These are phyloP conservation scores for Pangasianodon hypophthalmus DNA, from an alignment of 2,113 vertebrate genomes.

Conservation along the genomic window DNA sequence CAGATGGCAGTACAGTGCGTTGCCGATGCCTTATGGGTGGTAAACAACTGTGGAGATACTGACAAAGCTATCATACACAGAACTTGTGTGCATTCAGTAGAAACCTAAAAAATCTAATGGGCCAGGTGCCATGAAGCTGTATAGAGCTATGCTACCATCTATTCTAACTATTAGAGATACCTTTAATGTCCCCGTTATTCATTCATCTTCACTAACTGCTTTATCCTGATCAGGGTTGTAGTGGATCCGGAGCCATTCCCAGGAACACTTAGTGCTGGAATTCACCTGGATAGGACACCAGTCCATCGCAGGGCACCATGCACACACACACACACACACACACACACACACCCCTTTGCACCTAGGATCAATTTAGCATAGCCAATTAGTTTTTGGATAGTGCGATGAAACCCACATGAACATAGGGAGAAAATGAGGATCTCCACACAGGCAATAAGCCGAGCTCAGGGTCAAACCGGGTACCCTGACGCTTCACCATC, in stretches of 20 bases:
- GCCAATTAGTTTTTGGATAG: neutral
- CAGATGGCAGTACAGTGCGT: constrained; percentile 15
- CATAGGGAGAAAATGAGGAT: neutral
- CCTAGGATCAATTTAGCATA: neutral
- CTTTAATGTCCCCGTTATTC: neutral
- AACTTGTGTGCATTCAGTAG: neutral
- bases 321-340: neutral
- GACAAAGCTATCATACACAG: neutral
- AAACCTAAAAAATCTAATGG: neutral
- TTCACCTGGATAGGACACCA: neutral
- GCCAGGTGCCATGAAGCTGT: neutral
- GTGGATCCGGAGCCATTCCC: neutral
- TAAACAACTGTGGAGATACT: constrained; percentile 17
- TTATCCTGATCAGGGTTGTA: neutral
- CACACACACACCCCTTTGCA: neutral
- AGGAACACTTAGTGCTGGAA: neutral
- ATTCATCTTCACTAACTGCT: neutral
- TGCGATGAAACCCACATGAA: neutral
- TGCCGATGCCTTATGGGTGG: neutral
- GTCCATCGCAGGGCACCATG: neutral
- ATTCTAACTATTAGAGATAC: neutral
- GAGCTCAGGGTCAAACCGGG: neutral
- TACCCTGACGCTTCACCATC: neutral
- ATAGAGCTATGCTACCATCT: neutral
- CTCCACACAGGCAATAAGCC: neutral